Base-by-base conservation (phyloP, 1,140 invertebrate species). In the Drosophila eugracilis region DNA sequence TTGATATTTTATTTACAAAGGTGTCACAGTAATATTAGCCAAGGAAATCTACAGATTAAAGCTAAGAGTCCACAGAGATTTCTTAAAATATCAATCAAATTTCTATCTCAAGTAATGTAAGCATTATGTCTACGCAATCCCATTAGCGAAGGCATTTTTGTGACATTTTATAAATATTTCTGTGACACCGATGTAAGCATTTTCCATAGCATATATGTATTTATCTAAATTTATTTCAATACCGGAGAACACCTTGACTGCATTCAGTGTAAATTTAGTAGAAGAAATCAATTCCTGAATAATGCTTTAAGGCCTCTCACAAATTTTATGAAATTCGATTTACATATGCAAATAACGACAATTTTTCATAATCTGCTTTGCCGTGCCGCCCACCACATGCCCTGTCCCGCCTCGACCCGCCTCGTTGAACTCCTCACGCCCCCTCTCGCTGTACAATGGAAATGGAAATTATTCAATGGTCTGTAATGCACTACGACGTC, bases 381-480 rank as follows among this genome's bases (percentile, higher is more conserved):
- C 69, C 21, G 37, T 53, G 44, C 42, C 63, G 57, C 45, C 45
- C 60, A 17, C 19, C 22, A 17, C 14, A 6, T 6, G n/a, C 4
- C 42, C 26, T 36, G 30, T 42, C 30, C 17, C 12, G 4, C 6
- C 3, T 7, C 10, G n/a, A n/a, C 14, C 12, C 19, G 15, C 4
- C 2, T 39, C 17, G n/a, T n/a, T n/a, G n/a, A n/a, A n/a, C n/a
- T n/a, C n/a, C n/a, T n/a, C n/a, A n/a, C 45, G 6, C 48, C 70
- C 34, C 52, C 12, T 9, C 17, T 36, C 28, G 42, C 42, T 52
- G 49, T 76, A 90, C 81, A 91, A 91, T 91, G 69, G 84, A 89
- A 91, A 88, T 91, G 71, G 84, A 89, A 91, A 90, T 91, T 91
- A 90, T 91, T 91, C 90, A 91, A 91, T 86, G 76, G 90, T 78